Conservation (phyloP, 53 echinoderm and acorn worm species). For the Antedon mediterranea region DNA sequence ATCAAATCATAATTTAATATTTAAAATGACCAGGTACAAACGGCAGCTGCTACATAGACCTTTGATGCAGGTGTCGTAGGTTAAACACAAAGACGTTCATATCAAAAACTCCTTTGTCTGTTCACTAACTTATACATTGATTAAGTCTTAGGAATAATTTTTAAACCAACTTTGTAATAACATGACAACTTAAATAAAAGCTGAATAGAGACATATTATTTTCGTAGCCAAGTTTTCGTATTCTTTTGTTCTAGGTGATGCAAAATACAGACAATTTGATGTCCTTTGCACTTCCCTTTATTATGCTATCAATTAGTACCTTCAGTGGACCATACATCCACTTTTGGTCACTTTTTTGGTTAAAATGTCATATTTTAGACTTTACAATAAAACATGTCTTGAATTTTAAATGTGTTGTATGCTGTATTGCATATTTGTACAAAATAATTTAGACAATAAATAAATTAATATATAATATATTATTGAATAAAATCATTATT, state of each 20-base stretch:
- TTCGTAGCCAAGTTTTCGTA: not conserved
- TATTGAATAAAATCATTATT: too few species aligned
- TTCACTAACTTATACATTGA: not conserved
- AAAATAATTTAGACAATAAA: too few species aligned
- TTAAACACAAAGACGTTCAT: not conserved
- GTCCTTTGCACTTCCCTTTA: not conserved
- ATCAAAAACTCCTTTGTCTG: not conserved
- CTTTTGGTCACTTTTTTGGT: not conserved
- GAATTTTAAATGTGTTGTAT: too few species aligned
- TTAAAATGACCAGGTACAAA: not conserved
- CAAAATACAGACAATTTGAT: not conserved
- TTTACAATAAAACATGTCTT: not conserved
- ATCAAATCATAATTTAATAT: too few species aligned
- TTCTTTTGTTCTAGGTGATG: not conserved
- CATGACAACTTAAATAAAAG: not conserved
- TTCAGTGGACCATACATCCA: not conserved
- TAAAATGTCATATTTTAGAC: not conserved
- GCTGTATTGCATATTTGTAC: too few species aligned
- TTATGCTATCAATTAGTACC: not conserved
- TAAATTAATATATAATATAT: too few species aligned
- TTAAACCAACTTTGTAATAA: not conserved
- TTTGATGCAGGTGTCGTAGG: not conserved
- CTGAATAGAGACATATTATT: too few species aligned
- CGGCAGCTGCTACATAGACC: not conserved
- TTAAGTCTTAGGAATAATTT: not conserved